Base-by-base conservation (phyloP, 2,888 invertebrate genomes). In the Dermolepida albohirtum region DNA sequence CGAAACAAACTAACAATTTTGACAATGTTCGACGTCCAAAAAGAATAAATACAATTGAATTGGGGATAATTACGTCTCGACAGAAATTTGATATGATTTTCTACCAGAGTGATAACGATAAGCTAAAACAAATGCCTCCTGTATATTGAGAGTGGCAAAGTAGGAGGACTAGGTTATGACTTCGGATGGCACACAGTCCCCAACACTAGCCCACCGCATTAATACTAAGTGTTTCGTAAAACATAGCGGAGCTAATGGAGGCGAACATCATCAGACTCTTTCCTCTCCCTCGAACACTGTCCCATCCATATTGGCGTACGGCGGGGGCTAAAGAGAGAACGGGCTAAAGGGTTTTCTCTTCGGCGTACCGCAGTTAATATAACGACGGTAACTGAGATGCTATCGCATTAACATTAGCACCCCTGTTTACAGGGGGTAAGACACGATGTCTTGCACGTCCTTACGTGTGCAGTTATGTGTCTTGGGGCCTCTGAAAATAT, bases 201-300 rank as follows among this genome's bases (percentile, higher is more conserved):
- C 55, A 34, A 12, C 14, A 14, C 2, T 4, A 17, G 22, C 22
- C 2, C 22, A 39, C 16, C 49, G 64, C 67, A 70, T 72, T 71
- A 71, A 71, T 70, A 72, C 69, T 69, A 70, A 69, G 70, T 69
- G 69, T 72, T 69, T 55, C 67, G 67, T 70, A 70, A 71, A 71
- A 71, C 70, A 67, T 51, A 59, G 50, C 10, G 51, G 63, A 63
- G 62, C 67, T 67, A 67, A 67, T 67, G 67, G 62, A 67, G 67
- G 55, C 40, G 16, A 12, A 16, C 12, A 27, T 17, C 34, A 12
- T 41, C 55, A 27, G 12, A 11, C 41, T 41, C 55, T 16, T 41
- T 17, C 40, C 10, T 34, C 41, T 17, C 11, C 22, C 40, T 7
- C 54, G 54, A 17, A 22, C 40, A 1, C 55, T 55, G 40, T 39